Conservation (phyloP, 2,113 vertebrate species). For the Butastur rufipennis region DNA sequence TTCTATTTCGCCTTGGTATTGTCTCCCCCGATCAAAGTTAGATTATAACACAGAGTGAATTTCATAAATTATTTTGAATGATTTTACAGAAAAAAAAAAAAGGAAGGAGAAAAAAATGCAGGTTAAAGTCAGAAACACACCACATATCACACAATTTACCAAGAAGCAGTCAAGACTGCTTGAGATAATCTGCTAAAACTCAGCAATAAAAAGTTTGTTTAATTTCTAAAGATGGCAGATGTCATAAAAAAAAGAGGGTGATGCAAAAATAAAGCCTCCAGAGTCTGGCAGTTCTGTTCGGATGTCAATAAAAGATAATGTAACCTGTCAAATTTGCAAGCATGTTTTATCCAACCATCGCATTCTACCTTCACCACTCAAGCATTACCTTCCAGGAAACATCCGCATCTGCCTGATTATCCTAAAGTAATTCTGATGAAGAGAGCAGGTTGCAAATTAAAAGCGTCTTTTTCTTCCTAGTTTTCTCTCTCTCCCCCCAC, state of each 20-base stretch:
- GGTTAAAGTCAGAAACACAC: conserved; percentile 21
- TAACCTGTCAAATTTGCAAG: conserved; percentile 65
- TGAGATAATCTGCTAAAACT: conserved; percentile 40
- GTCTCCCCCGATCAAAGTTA: conserved; percentile 50
- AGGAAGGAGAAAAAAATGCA: not conserved
- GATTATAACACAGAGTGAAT: conserved; percentile 39
- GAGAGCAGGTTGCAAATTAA: conserved; percentile 62
- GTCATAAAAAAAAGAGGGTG: conserved; percentile 46
- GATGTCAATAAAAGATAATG: conserved; percentile 66
- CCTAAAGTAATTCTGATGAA: conserved; percentile 61
- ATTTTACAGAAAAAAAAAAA: not conserved
- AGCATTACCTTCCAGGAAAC: conserved; percentile 58
- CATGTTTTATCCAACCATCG: conserved; percentile 39
- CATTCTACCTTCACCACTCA: conserved; percentile 56
- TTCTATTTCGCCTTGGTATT: conserved; percentile 16
- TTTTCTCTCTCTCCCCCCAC: not conserved
- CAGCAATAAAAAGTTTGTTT: conserved; percentile 58
- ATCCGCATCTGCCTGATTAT: conserved; percentile 66
- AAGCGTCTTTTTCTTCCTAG: not conserved
- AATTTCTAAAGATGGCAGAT: conserved; percentile 56
- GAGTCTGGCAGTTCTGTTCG: conserved; percentile 45
- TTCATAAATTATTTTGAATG: conserved; percentile 52
- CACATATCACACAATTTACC: conserved; percentile 1
- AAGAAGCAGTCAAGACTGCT: conserved; percentile 17
- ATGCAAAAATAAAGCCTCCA: conserved; percentile 51